Base-by-base conservation (phyloP, 2,888 invertebrate genomes). In the Apantesis nais region DNA sequence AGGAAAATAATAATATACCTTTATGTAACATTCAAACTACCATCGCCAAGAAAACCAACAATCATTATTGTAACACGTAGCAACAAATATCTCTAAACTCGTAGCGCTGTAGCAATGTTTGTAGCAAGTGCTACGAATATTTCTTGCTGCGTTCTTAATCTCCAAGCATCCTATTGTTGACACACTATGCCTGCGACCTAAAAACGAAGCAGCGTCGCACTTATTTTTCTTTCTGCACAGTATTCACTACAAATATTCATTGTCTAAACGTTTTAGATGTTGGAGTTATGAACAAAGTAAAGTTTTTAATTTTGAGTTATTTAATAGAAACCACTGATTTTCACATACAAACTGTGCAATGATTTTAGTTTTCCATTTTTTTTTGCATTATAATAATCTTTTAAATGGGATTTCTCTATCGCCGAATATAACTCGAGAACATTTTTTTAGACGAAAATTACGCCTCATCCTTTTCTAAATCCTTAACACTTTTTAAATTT, bases 131-230 rank as follows among this genome's bases (percentile, higher is more conserved):
- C 70, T 82, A 76, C 67, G 66, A 77, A 73, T 68, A 72, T 76
- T 78, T 72, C 77, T 80, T 73, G 74, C 79, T 82, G 78, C 83
- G 82, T 86, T 88, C 87, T 85, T 88, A 89, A 90, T 89, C 86
- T 87, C 76, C 84, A 84, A 82, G 83, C 86, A 83, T 83, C 80
- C 82, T 78, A 90, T 90, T 90, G 90, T 90, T 86, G 86, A 86
- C 84, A 85, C 76, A 85, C 80, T 82, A 82, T 80, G 85, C 82
- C 81, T 86, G 84, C 82, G 90, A 87, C 89, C 90, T 85, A 90
- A 83, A 89, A 90, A 90, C 84, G 82, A 82, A 83, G 72, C 68
- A 66, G 65, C 71, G 61, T 70, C 68, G 72, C 74, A 72, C 73
- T 71, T 52, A 68, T 37, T 61, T 44, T 25, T 67, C 39, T 67